A percentile compares a stretch with the other conserved stretches of the same genome.
Conservation (phyloP, 2,888 invertebrate species). For the Bibio marci region DNA sequence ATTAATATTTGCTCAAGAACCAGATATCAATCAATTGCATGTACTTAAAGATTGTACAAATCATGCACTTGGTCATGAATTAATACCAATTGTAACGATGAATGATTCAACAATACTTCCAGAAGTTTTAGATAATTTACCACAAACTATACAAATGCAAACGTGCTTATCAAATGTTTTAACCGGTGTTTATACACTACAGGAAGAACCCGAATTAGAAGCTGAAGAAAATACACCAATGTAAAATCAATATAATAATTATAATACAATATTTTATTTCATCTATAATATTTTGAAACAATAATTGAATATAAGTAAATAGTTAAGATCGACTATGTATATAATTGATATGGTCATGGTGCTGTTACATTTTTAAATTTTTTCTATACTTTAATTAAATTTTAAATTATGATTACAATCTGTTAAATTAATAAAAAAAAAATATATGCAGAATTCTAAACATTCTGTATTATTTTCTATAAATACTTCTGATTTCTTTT, state of each 20-base stretch:
- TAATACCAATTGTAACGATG: conserved; percentile 28
- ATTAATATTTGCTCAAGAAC: conserved; percentile 20
- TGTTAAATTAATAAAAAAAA: no score
- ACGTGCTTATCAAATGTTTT: conserved; percentile 16
- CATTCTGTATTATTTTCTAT: no score
- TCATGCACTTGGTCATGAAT: conserved; percentile 21
- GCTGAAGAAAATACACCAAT: conserved; percentile 31
- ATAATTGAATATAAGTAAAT: no score
- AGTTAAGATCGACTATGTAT: no score
- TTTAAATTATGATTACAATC: no score
- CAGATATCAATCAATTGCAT: conserved; percentile 20
- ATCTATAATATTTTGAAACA: no score
- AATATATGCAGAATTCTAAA: no score
- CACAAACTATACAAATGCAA: conserved; percentile 1
- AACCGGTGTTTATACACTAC: conserved; percentile 37
- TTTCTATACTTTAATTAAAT: no score
- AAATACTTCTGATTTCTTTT: no score
- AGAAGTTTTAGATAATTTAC: conserved; percentile 12
- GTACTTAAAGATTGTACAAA: conserved; percentile 28
- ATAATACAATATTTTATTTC: no score
- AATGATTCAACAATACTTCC: conserved; percentile 8
- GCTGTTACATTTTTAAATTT: no score
- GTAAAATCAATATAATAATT: conserved; percentile 13
- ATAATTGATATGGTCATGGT: no score
- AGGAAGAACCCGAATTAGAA: conserved; percentile 38